These are phyloP conservation scores for Lasioglossum morio DNA, from an alignment of 2,888 invertebrate genomes.

Conservation along the genomic window DNA sequence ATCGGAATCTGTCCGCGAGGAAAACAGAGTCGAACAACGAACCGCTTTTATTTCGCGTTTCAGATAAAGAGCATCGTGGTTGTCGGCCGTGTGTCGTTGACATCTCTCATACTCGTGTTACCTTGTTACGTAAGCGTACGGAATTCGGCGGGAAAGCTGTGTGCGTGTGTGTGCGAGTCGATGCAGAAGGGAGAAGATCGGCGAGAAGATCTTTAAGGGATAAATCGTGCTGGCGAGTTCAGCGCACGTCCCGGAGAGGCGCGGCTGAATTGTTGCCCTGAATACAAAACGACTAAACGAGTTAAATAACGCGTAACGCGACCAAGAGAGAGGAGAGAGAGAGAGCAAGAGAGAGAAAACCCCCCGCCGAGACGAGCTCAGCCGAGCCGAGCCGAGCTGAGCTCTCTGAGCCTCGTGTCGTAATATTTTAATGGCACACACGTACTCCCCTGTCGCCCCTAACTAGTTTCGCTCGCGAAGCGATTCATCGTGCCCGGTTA, in stretches of 20 bases:
- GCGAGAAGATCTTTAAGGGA: constrained; percentile 24
- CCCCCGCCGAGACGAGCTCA: no score
- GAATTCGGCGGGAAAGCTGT: constrained; percentile 3
- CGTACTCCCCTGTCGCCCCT: constrained; percentile 25
- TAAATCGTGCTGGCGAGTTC: constrained; percentile 43
- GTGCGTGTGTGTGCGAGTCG: not conserved
- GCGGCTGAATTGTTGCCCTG: constrained; percentile 65
- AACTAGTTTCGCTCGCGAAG: constrained; percentile 43
- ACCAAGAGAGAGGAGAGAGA: not conserved
- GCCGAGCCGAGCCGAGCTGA: not conserved
- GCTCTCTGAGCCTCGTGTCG: not conserved
- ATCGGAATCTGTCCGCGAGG: not conserved
- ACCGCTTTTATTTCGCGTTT: not conserved
- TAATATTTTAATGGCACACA: constrained; percentile 31
- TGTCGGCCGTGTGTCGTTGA: not conserved
- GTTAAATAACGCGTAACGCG: constrained; percentile 57
- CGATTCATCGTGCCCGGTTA: constrained; percentile 29
- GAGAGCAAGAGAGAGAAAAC: not conserved
- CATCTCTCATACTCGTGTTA: not conserved
- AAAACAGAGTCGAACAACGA: not conserved
- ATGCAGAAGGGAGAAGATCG: not conserved
- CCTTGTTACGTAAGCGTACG: not conserved
- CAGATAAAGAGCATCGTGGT: not conserved
- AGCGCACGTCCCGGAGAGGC: constrained; percentile 60
- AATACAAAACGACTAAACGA: constrained; percentile 70